Conservation (phyloP, 1,140 invertebrate species). For the Heliconius melpomene region DNA sequence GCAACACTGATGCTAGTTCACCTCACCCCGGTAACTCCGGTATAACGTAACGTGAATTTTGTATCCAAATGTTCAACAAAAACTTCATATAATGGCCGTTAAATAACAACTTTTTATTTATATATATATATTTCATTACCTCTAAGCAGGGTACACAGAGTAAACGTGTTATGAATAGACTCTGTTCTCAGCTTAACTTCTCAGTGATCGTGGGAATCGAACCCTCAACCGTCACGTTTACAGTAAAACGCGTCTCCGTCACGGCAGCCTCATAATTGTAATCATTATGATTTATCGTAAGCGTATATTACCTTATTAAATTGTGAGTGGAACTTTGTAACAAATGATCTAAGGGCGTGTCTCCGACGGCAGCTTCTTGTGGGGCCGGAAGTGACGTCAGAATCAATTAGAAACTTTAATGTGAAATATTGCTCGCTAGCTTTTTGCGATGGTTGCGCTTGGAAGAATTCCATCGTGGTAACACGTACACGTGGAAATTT, state of each 20-base stretch:
- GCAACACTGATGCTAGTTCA: background rate
- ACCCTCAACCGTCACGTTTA: background rate
- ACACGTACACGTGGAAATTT: no score
- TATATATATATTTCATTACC: no score
- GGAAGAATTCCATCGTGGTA: background rate
- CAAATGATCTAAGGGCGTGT: conserved; percentile 8
- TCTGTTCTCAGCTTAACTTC: no score
- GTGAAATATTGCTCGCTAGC: background rate
- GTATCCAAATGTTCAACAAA: background rate
- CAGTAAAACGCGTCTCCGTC: background rate
- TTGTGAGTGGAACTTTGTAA: conserved; percentile 3
- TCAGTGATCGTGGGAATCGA: background rate
- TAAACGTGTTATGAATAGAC: no score
- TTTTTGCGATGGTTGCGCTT: background rate
- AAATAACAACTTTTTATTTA: background rate
- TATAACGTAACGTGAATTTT: background rate
- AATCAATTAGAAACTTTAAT: conserved; percentile 13
- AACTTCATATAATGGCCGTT: background rate
- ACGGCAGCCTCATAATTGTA: background rate
- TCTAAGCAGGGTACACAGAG: no score
- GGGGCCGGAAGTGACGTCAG: background rate
- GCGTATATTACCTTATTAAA: conserved; percentile 12
- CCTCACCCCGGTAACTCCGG: background rate
- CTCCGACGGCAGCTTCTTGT: conserved; percentile 7
- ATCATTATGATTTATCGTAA: conserved; percentile 1